Evolutionary conservation across 2,888 invertebrate genomes (phyloP), one percentile per base, ranked within the genome.

Genomic region (Chironomus riparius): DNA sequence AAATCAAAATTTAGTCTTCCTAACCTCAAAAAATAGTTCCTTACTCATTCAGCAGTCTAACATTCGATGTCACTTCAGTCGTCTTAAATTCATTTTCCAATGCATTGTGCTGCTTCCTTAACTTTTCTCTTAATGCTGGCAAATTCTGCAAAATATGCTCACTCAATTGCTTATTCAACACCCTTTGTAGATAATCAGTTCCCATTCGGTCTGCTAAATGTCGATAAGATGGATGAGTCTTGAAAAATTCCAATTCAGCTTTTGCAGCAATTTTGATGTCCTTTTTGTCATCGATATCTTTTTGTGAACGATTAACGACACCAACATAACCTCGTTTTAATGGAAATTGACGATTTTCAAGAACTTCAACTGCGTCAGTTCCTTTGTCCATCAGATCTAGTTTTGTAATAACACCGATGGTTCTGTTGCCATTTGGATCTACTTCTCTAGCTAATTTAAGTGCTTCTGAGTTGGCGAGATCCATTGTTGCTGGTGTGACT

Each of bases 321-420:
- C 99, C 99, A 81, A 99, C 97, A 84, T 99, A 99, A 10, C 98
- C 98, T 81, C 94, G 88, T 74, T 97, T 89, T 78, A 99, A 87
- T 1, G 98, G 97, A 80, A 99, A 87, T 78, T 98, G 85, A 84
- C 95, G 95, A 85, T 99, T 99, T 85, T 99, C 99, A 77, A 99
- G 87, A 79, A 99, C 94, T 80, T 99, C 98, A 76, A 96, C 88
- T 5, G 99, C 99, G 86, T 99, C 99, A 21, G 99, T 99, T 76
- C 99, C 99, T 82, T 99, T 98, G 84, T 99, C 99, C 98, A 99
- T 99, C 84, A 99, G 88, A 87, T 99, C 99, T 80, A 99, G 86
- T 85, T 99, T 99, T 72, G 99, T 99, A 78, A 99, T 95, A 48
- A 99, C 99, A 83, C 99, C 99, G 83, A 99, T 99, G 13, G 99